Conservation (phyloP, 2,797 vertebrate genomes). For the Denticeps clupeoides region DNA sequence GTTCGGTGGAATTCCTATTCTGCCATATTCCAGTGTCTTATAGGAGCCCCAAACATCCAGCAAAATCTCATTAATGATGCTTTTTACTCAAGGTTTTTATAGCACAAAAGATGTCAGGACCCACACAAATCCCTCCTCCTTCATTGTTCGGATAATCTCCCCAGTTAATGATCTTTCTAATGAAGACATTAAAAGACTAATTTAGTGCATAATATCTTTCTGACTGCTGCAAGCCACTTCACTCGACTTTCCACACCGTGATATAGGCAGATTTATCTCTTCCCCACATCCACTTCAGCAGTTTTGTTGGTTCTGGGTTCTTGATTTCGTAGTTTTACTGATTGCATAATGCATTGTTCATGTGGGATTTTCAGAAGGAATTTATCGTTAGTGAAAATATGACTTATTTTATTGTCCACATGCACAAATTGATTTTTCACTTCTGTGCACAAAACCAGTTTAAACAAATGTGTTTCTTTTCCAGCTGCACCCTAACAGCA, state of each 20-base stretch:
- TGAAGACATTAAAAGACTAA: conserved; percentile 62
- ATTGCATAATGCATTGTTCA: too few relatives aligned
- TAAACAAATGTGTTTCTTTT: neutral
- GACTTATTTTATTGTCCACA: conserved; percentile 2
- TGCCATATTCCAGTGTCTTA: too few relatives aligned
- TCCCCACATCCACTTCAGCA: conserved; percentile 56
- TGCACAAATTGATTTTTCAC: neutral
- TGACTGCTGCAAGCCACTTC: conserved; percentile 66
- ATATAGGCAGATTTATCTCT: conserved; percentile 56
- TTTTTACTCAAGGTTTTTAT: conserved; percentile 45
- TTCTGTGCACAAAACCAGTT: neutral
- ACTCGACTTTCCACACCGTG: conserved; percentile 58
- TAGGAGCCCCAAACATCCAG: too few relatives aligned
- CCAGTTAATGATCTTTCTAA: conserved; percentile 63
- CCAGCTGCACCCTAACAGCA: neutral
- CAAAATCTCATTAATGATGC: conserved; percentile 42
- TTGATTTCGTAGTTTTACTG: too few relatives aligned
- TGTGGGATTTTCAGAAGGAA: too few relatives aligned
- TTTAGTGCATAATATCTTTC: conserved; percentile 64
- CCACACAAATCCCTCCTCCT: conserved; percentile 54
- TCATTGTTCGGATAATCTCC: conserved; percentile 59
- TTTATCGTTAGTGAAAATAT: too few relatives aligned
- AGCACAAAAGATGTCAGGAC: conserved; percentile 49
- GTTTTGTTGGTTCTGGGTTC: too few relatives aligned
- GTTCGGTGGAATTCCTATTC: too few relatives aligned